Evolutionary conservation across 2,797 vertebrate species (phyloP).

Genomic region (Anniella stebbinsi): DNA sequence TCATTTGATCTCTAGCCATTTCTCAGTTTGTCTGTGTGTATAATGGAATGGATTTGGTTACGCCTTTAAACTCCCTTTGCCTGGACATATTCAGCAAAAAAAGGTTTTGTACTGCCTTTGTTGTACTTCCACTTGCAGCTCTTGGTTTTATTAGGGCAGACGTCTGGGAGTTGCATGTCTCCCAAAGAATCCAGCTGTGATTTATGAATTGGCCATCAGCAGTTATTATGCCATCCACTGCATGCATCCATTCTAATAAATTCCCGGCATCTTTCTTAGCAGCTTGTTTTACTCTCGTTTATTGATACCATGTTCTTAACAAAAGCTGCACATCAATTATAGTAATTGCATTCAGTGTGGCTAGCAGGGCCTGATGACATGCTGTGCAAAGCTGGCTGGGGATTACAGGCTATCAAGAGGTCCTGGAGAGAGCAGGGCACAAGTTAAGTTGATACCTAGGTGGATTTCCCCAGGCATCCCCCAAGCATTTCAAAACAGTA

Average conservation of each 20-base stretch:
- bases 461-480: slow-evolving; percentile 42
- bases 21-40: slow-evolving; percentile 26
- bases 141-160: slow-evolving; percentile 50
- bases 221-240: slow-evolving; percentile 64
- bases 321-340: slow-evolving; percentile 67
- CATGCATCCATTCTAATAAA: slow-evolving; percentile 63
- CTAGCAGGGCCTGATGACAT: slow-evolving; percentile 49
- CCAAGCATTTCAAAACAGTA: slow-evolving; percentile 25
- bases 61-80: slow-evolving; percentile 10
- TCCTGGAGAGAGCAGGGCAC: slow-evolving; percentile 29
- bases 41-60: slow-evolving; percentile 18
- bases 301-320: slow-evolving; percentile 67
- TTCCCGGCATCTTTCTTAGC: slow-evolving; percentile 61
- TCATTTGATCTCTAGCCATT: neutral
- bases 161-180: slow-evolving; percentile 54
- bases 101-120: slow-evolving; percentile 44
- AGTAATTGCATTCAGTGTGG: slow-evolving; percentile 50
- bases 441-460: slow-evolving; percentile 39
- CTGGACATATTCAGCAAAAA: slow-evolving; percentile 16
- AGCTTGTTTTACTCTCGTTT: slow-evolving; percentile 63
- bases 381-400: slow-evolving; percentile 31
- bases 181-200: slow-evolving; percentile 67
- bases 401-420: slow-evolving; percentile 55
- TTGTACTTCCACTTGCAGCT: slow-evolving; percentile 46
- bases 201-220: slow-evolving; percentile 71